Evolutionary conservation across 2,888 invertebrate genomes (phyloP).

Genomic region (Mermis nigrescens): DNA sequence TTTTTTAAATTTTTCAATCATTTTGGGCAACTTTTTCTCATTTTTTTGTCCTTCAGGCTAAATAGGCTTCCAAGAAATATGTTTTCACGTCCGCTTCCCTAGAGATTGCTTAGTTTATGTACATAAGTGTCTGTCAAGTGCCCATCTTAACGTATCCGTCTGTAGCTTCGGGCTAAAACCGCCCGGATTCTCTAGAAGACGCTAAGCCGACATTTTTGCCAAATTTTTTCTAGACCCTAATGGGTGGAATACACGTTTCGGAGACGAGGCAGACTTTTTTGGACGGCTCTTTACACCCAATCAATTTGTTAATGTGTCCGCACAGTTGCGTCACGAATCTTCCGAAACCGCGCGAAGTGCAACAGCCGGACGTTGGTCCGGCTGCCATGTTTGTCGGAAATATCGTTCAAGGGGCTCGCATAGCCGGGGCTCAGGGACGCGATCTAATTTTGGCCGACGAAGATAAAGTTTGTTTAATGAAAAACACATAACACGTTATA

Average conservation of each 20-base stretch:
- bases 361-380: constrained; percentile 91
- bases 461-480: constrained; percentile 11
- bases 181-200: no score
- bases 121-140: no score
- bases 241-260: constrained; percentile 92
- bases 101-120: no score
- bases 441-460: constrained; percentile 79
- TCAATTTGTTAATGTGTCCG: constrained; percentile 94
- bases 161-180: no score
- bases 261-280: constrained; percentile 87
- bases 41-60: no score
- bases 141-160: no score
- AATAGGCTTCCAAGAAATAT: no score
- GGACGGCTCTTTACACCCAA: constrained; percentile 88
- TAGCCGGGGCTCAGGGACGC: constrained; percentile 89
- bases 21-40: no score
- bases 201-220: no score
- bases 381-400: constrained; percentile 99
- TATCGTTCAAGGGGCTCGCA: constrained; percentile 88
- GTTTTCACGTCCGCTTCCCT: no score
- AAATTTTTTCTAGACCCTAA: constrained; percentile 49
- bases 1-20: no score
- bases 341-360: constrained; percentile 89
- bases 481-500: not conserved
- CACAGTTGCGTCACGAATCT: constrained; percentile 97